Percentiles rank a stretch among this genome's conserved stretches.
Conservation (phyloP, 1,140 invertebrate genomes). For the Drosophila takahashii region DNA sequence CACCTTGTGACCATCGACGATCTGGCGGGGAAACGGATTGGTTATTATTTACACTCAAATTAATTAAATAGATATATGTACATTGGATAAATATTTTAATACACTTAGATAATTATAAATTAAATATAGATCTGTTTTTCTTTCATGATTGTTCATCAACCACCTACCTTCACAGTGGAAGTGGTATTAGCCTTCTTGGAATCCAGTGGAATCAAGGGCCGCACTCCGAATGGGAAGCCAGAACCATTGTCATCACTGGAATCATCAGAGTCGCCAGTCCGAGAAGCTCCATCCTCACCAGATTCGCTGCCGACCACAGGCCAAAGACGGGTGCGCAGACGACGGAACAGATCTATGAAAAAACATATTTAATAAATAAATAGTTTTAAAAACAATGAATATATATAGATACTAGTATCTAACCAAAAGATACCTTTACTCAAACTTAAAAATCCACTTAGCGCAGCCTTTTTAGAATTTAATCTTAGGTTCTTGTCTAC, state of each 20-base stretch:
- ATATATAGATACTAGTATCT: no score
- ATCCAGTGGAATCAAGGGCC: constrained; percentile 34
- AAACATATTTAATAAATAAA: neutral
- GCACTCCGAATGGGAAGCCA: constrained; percentile 39
- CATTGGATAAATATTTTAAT: no score
- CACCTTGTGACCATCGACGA: constrained; percentile 79
- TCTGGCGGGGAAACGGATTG: constrained; percentile 28
- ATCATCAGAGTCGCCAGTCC: neutral
- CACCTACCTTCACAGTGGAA: constrained; percentile 75
- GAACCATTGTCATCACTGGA: constrained; percentile 37
- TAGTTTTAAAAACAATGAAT: no score
- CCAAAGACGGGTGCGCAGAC: constrained; percentile 67
- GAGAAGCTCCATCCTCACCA: constrained; percentile 13
- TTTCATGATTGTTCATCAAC: neutral
- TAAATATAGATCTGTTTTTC: no score
- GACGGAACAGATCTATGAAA: constrained; percentile 70
- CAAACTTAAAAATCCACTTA: no score
- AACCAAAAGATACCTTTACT: no score
- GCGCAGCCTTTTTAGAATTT: no score
- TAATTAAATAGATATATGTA: no score
- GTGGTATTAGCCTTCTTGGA: constrained; percentile 69
- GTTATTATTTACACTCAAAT: neutral
- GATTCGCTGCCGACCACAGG: constrained; percentile 41
- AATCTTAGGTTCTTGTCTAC: neutral
- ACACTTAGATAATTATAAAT: no score